phyloP scores from a whole-genome alignment of 2,113 vertebrate species.

The Psettodes erumei region DNA sequence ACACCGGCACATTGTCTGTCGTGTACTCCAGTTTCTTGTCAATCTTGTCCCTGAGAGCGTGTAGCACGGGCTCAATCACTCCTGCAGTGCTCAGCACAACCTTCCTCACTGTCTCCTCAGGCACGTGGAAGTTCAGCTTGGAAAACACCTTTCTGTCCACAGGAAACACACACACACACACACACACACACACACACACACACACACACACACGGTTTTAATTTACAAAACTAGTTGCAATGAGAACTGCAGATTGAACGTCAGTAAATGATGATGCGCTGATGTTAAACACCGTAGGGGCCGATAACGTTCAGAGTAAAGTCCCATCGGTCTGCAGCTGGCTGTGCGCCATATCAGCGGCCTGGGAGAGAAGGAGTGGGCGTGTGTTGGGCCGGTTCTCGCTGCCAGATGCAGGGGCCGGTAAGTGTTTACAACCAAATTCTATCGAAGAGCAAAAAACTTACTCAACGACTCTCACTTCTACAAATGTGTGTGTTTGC shows the following conservation, averaged over 20 bases:
- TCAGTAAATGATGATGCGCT: conserved; percentile 15
- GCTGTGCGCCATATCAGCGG: conserved; percentile 35
- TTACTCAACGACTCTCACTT: background rate
- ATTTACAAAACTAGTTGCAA: conserved; percentile 11
- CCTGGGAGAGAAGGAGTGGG: conserved; percentile 40
- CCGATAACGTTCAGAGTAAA: conserved; percentile 33
- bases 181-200: conserved; percentile 11
- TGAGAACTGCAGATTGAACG: background rate
- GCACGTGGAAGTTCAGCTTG: conserved; percentile 82
- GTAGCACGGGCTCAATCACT: conserved; percentile 79
- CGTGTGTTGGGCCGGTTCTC: conserved; percentile 42
- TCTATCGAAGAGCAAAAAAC: background rate
- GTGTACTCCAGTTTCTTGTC: conserved; percentile 64
- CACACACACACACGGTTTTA: conserved; percentile 26
- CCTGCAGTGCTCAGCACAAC: conserved; percentile 75
- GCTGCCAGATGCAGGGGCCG: conserved; percentile 32
- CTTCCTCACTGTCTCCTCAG: conserved; percentile 76
- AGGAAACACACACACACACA: background rate
- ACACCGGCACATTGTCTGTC: conserved; percentile 54
- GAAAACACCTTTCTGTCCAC: conserved; percentile 83
- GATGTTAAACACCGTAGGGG: conserved; percentile 14
- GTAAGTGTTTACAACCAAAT: background rate
- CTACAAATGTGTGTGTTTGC: background rate
- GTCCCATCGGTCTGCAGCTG: conserved; percentile 42
- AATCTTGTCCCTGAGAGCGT: conserved; percentile 76